phyloP scores from a whole-genome alignment of 2,797 vertebrate species.

The Rhabdomys pumilio region DNA sequence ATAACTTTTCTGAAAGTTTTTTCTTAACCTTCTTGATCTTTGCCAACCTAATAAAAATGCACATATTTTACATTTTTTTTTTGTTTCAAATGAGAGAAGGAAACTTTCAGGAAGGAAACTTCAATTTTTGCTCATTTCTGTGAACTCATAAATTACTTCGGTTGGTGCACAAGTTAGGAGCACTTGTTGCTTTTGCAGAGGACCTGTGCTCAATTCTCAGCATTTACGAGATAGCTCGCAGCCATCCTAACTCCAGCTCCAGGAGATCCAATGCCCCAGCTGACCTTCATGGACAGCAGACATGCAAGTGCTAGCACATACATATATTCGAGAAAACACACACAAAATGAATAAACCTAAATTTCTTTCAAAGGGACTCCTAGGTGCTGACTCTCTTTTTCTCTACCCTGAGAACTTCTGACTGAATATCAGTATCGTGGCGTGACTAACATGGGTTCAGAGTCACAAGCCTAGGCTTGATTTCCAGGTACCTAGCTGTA shows the following conservation, averaged over 20 bases:
- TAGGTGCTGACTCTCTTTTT: constrained; percentile 19
- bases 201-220: background rate
- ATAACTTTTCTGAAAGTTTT: background rate
- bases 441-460: background rate
- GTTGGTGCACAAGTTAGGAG: background rate
- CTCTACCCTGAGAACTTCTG: background rate
- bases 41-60: constrained; percentile 46
- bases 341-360: background rate
- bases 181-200: background rate
- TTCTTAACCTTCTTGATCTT: constrained; percentile 51
- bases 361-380: constrained; percentile 8
- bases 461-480: constrained; percentile 38
- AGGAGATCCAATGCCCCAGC: background rate
- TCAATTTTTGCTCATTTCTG: constrained; percentile 34
- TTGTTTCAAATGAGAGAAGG: constrained; percentile 59
- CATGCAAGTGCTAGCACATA: background rate
- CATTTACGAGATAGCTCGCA: background rate
- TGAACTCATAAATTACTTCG: constrained; percentile 38
- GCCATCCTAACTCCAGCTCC: background rate
- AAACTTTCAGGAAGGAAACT: constrained; percentile 50
- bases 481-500: background rate
- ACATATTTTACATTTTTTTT: constrained; percentile 20
- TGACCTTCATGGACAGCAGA: background rate
- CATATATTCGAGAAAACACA: background rate
- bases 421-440: background rate